phyloP scores from a whole-genome alignment of 2,797 vertebrate genomes.

The Glossophaga mutica region DNA sequence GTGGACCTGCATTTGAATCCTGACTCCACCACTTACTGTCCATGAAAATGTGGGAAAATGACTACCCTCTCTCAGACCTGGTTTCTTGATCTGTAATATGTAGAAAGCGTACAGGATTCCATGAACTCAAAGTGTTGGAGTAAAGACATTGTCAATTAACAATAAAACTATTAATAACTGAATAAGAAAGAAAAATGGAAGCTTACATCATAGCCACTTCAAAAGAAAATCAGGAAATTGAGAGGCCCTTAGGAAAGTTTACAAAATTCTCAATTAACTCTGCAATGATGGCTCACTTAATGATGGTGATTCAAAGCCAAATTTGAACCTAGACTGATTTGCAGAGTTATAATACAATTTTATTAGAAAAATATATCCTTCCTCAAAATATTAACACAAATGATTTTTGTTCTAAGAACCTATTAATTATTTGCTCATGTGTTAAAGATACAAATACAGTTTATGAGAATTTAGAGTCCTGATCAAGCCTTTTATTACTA shows the following conservation, averaged over 20 bases:
- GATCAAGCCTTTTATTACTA: not conserved
- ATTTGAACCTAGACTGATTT: not conserved
- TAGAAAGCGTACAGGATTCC: not conserved
- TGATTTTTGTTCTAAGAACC: conserved; percentile 16
- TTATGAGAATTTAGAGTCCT: not conserved
- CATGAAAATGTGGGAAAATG: not conserved
- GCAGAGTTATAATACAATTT: not conserved
- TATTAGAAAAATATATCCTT: not conserved
- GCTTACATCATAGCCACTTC: not conserved
- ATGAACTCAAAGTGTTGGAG: not conserved
- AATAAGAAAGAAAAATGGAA: not conserved
- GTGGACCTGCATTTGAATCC: not conserved
- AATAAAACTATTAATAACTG: not conserved
- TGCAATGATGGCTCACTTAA: not conserved
- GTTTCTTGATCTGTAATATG: not conserved
- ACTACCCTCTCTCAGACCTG: not conserved
- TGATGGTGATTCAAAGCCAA: not conserved
- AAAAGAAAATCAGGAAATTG: conserved; percentile 8
- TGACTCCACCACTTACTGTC: not conserved
- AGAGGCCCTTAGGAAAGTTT: not conserved
- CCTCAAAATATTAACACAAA: not conserved
- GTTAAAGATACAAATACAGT: not conserved
- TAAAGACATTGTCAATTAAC: not conserved
- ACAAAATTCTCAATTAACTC: not conserved
- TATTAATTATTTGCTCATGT: not conserved